Evolutionary conservation across 2,888 invertebrate genomes (phyloP), one percentile per base, ranked within the genome.

Genomic region (Torymus aiolomorphi): DNA sequence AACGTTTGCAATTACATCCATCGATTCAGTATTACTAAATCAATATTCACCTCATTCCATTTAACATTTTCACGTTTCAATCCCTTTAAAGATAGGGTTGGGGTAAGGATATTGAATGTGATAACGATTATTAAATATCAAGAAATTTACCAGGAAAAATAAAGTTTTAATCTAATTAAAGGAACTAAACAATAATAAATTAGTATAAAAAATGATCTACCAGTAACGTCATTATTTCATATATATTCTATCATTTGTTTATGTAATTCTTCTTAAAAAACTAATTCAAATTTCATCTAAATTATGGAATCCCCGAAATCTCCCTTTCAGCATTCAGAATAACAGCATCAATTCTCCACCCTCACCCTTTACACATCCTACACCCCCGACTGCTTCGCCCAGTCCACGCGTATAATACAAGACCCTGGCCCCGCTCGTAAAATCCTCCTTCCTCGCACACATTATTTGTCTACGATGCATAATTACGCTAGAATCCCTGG

Each of bases 401-500:
- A 67, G 42, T 42, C 42, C 42, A 42, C 42, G 42, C 42, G 42
- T 42, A 42, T 42, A 42, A 42, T 42, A 42, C 42, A 42, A 42
- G 42, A 42, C 42, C 31, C 24, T 24, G 24, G 24, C 2, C 51
- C 52, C 56, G 8, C 18, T 62, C 49, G n/a, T 16, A 5, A 59
- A 71, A 59, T 72, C 54, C 54, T 24, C 42, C 42, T 42, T 13
- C 16, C 16, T 49, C 20, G 51, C 11, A 10, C 31, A 18, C 54
- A 54, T 42, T 78, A 69, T 78, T 78, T 73, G 67, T 57, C 67
- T 18, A 13, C 42, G 67, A 72, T 49, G 78, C 61, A 72, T 78
- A 78, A 78, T 78, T 78, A 49, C 54, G 54, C 42, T n/a, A n/a
- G 67, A 49, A 42, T 42, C 42, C 42, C 42, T 42, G 42, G 42